Evolutionary conservation across 2,888 invertebrate species (phyloP), one percentile per base, ranked within the genome.

Genomic region (Maniola hyperantus): DNA sequence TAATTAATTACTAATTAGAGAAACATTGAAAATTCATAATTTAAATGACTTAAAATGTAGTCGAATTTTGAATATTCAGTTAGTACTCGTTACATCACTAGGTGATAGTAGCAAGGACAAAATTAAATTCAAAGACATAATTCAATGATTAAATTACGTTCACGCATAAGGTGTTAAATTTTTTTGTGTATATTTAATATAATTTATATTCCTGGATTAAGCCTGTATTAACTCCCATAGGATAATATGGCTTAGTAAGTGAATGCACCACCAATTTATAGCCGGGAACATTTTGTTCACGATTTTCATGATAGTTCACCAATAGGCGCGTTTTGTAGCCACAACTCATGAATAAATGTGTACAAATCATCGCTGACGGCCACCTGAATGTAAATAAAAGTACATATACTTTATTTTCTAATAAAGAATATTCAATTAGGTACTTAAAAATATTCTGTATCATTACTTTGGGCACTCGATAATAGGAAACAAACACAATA

Each of bases 271-370:
- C 34, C 46, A 46, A 59, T 48, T 34, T 15, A 15, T 34, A 48
- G 34, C 44, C 51, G 20, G 11, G n/a, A 34, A 26, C n/a, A 51
- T 51, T n/a, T 36, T 60, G 0, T 11, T 26, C 33, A 42, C 13
- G 42, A 13, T 13, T 82, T 82, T 96, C 96, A 98, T 84, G 96
- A 97, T 36, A 99, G 93, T 87, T 99, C 99, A 59, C 99, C 99
- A 77, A 99, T 99, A 0, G 99, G 99, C 34, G 99, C 99, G 88
- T 98, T 98, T 83, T 98, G 96, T 48, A 99, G 94, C 99, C 99
- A 99, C 83, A 99, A 91, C 79, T 97, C 96, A 82, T 99, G 99
- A 74, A 99, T 97, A 84, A 98, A 99, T 76, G 94, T 96, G 93
- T 99, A 99, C 64, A 99, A 93, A 74, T 96, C 94, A 86, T 97